Percentiles rank a stretch among this genome's conserved stretches.
These are phyloP conservation scores for Agrilus cyanescens DNA, from an alignment of 2,888 invertebrate species.

Conservation along the genomic window DNA sequence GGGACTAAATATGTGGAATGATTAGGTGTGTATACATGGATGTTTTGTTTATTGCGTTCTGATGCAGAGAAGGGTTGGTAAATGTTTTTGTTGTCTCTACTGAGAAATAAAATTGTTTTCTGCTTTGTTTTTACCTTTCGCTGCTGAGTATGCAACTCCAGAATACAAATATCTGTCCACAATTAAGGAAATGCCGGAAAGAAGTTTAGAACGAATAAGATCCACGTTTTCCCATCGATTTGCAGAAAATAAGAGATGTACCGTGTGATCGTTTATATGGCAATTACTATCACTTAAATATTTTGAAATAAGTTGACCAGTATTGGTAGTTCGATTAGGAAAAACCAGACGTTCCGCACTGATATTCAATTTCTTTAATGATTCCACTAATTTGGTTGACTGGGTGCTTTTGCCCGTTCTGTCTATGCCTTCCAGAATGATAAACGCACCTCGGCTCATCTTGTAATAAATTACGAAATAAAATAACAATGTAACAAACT, in stretches of 20 bases:
- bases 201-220: slow-evolving; percentile 52
- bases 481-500: too few relatives aligned
- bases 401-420: slow-evolving; percentile 94
- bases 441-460: slow-evolving; percentile 61
- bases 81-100: too few relatives aligned
- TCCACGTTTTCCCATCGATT: slow-evolving; percentile 85
- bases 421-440: slow-evolving; percentile 91
- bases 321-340: slow-evolving; percentile 63
- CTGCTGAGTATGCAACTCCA: slow-evolving; percentile 75
- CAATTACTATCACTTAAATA: slow-evolving; percentile 60
- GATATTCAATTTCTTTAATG: slow-evolving; percentile 37
- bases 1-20: too few relatives aligned
- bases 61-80: too few relatives aligned
- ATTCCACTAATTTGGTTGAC: slow-evolving; percentile 54
- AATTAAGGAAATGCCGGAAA: slow-evolving; percentile 66
- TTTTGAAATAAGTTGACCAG: slow-evolving; percentile 67
- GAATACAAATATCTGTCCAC: slow-evolving; percentile 93
- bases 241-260: slow-evolving; percentile 86
- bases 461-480: too few relatives aligned
- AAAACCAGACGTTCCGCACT: slow-evolving; percentile 45
- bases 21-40: too few relatives aligned
- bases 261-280: slow-evolving; percentile 63
- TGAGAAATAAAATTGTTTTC: too few relatives aligned
- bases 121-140: slow-evolving; percentile 45
- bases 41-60: too few relatives aligned